Base-by-base conservation (phyloP, 2,113 vertebrate species). In the Rhinopomastus cyanomelas region DNA sequence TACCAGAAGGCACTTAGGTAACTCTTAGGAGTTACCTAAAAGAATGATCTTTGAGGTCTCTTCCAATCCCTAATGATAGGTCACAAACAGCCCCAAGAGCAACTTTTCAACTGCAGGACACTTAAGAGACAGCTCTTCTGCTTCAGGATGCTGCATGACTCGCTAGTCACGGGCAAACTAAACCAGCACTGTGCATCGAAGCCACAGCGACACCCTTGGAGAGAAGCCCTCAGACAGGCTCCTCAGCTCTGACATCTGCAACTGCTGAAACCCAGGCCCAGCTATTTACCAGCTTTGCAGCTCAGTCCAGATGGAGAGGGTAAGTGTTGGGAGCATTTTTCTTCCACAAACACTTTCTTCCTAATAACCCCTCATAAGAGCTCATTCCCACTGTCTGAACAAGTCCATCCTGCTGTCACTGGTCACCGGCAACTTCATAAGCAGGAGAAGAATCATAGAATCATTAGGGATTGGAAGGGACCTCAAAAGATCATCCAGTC, bases 261-360 rank as follows among this genome's bases (percentile, higher is more conserved):
- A 49, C 3, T 0, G 0, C 3, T 46, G 42, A 68, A n/a, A 69
- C 8, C 0, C 51, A 46, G 27, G 19, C 11, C 18, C 34, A 66
- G 52, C 11, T 42, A 75, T 44, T 44, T 11, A 53, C 9, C 16
- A 72, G 29, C 64, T 37, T 32, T 67, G 55, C 32, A 48, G 32
- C 34, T 69, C 67, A 39, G 37, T 52, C 37, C 29, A 67, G 18
- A 8, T 16, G 8, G 29, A 67, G 15, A 16, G 18, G 19, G 6
- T 26, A 87, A 18, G 34, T 20, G 30, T 6, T 6, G 30, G 29
- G 25, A n/a, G 44, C 12, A 62, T 48, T 87, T 55, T 36, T 3
- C 1, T 27, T 30, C 61, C 21, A 34, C 46, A 52, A 26, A 72
- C 26, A 49, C 62, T 88, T 52, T 26, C 59, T 42, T 74, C 27